These are phyloP conservation scores for Lepus townsendii DNA, from an alignment of 2,797 vertebrate genomes.

Conservation along the genomic window DNA sequence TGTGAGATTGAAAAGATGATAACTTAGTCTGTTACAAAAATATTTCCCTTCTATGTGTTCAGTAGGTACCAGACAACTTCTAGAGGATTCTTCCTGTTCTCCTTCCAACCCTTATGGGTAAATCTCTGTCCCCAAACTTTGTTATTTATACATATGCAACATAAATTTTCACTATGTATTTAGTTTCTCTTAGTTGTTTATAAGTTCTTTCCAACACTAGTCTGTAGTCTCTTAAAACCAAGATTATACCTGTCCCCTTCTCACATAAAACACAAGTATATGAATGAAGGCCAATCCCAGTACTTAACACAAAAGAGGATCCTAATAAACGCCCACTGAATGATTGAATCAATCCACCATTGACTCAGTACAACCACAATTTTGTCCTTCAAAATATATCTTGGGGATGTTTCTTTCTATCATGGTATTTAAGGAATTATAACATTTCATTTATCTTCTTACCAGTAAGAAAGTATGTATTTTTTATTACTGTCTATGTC, in stretches of 20 bases:
- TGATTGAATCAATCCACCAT: not conserved
- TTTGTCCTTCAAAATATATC: not conserved
- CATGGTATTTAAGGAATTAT: not conserved
- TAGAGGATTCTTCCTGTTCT: not conserved
- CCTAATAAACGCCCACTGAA: not conserved
- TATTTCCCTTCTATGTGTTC: not conserved
- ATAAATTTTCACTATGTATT: conserved; percentile 15
- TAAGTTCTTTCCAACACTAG: not conserved
- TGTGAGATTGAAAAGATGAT: not conserved
- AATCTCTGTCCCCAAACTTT: not conserved
- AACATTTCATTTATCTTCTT: not conserved
- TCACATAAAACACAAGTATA: not conserved
- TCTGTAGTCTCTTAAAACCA: not conserved
- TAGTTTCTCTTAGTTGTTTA: not conserved
- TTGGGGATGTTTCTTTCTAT: not conserved
- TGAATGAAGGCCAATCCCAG: not conserved
- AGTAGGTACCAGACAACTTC: not conserved
- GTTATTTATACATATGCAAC: not conserved
- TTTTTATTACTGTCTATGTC: not conserved
- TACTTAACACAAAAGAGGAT: not conserved
- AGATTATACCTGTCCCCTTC: not conserved
- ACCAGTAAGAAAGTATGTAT: not conserved
- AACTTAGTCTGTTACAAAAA: not conserved
- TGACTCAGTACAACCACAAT: not conserved
- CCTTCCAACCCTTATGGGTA: not conserved